phyloP scores from a whole-genome alignment of 2,113 vertebrate species.

The Ceuthmochares aereus region DNA sequence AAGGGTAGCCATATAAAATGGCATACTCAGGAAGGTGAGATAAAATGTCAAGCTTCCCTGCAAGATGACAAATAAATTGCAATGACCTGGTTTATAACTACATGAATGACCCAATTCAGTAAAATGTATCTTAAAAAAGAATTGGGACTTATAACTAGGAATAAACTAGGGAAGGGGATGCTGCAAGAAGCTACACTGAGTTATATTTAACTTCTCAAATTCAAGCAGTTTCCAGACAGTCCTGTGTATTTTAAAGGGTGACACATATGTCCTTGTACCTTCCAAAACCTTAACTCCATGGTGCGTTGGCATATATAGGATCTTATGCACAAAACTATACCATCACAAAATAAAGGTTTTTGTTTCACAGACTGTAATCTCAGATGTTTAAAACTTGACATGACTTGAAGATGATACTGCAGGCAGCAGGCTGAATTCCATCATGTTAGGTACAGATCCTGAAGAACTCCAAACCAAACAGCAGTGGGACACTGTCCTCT shows the following conservation, averaged over 20 bases:
- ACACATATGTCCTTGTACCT: not conserved
- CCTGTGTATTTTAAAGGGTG: not conserved
- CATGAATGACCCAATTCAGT: slow-evolving; percentile 33
- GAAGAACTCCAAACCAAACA: not conserved
- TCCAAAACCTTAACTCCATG: not conserved
- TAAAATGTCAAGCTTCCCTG: slow-evolving; percentile 27
- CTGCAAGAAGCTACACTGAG: not conserved
- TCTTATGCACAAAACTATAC: not conserved
- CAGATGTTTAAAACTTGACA: not conserved
- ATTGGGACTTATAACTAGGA: not conserved
- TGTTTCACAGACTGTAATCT: not conserved
- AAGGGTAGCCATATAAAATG: slow-evolving; percentile 26
- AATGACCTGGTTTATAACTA: slow-evolving; percentile 38
- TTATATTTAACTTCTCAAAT: not conserved
- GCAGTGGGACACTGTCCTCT: not conserved
- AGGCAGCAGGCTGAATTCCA: not conserved
- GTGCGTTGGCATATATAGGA: not conserved
- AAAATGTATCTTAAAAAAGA: not conserved
- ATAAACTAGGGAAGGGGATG: not conserved
- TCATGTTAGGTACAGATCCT: fast-evolving
- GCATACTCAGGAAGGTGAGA: slow-evolving; percentile 8
- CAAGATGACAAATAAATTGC: slow-evolving; percentile 45
- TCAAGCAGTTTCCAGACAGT: not conserved
- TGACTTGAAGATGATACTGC: not conserved
- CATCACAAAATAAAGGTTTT: not conserved